Percentiles rank a stretch among this genome's conserved stretches.
phyloP scores from a whole-genome alignment of 2,797 vertebrate species.

The Telmatherina bonti region DNA sequence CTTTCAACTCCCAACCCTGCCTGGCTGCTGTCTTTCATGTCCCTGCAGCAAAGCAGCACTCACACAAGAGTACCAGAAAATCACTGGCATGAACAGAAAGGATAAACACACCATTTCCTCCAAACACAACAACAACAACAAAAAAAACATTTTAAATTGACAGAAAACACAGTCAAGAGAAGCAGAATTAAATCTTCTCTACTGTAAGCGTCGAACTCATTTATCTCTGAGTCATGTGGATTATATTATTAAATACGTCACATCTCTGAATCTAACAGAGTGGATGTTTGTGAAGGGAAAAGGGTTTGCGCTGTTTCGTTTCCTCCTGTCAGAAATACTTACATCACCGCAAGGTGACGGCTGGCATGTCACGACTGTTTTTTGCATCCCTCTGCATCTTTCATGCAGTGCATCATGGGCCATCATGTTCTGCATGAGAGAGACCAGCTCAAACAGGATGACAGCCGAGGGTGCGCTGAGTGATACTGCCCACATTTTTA shows the following conservation, averaged over 20 bases:
- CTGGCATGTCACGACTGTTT: conserved; percentile 53
- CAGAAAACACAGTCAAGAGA: not conserved
- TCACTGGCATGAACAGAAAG: not conserved
- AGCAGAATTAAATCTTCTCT: not conserved
- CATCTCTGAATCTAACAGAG: not conserved
- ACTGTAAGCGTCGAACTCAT: not conserved
- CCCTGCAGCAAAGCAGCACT: conserved; percentile 21
- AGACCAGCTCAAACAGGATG: conserved; percentile 39
- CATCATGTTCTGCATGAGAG: conserved; percentile 27
- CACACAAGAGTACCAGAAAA: conserved; percentile 11
- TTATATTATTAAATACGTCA: not conserved
- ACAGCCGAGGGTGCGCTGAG: conserved; percentile 10
- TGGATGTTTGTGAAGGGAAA: conserved; percentile 38
- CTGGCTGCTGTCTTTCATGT: conserved; percentile 34
- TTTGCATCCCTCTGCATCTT: conserved; percentile 38
- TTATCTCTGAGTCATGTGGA: not conserved
- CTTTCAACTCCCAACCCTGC: conserved; percentile 23
- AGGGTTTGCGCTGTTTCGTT: conserved; percentile 41
- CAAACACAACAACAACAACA: no score
- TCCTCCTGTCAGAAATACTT: conserved; percentile 53
- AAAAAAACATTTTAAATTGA: no score
- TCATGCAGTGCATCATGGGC: not conserved
- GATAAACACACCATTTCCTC: not conserved
- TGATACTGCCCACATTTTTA: not conserved
- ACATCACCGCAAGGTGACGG: conserved; percentile 61